A percentile compares a stretch with the other conserved stretches of the same genome.
Conservation (phyloP, 2,113 vertebrate species). For the Lipophrys pholis region DNA sequence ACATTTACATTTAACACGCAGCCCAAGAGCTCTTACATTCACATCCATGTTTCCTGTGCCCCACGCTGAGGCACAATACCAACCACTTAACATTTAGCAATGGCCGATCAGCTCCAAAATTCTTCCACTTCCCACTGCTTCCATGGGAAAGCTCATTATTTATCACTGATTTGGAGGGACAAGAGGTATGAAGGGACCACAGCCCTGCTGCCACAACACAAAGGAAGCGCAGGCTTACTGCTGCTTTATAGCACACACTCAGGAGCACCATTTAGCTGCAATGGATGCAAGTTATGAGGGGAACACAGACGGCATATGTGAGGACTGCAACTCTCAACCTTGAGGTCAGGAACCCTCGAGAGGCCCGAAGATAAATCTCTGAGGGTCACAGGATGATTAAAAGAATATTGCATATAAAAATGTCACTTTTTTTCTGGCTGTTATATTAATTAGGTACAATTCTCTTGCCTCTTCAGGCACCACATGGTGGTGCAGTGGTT, state of each 20-base stretch:
- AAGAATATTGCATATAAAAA: constrained; percentile 5
- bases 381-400: background rate
- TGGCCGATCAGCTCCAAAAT: constrained; percentile 55
- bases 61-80: constrained; percentile 62
- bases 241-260: constrained; percentile 36
- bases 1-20: constrained; percentile 75
- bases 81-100: constrained; percentile 72
- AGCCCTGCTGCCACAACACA: constrained; percentile 29
- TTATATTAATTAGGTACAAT: background rate
- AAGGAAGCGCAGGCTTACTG: constrained; percentile 34
- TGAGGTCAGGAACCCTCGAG: background rate
- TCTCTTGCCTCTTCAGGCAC: background rate
- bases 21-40: constrained; percentile 60
- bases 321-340: background rate
- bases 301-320: constrained; percentile 6
- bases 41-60: constrained; percentile 71
- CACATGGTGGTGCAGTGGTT: background rate
- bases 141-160: constrained; percentile 62
- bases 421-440: background rate
- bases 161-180: constrained; percentile 54
- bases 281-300: constrained; percentile 33
- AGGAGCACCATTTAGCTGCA: constrained; percentile 37
- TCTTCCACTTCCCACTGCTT: constrained; percentile 45
- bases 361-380: background rate
- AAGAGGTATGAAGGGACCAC: constrained; percentile 47